phyloP scores from a whole-genome alignment of 2,797 vertebrate genomes.

The Sebastiscus albofasciatus region DNA sequence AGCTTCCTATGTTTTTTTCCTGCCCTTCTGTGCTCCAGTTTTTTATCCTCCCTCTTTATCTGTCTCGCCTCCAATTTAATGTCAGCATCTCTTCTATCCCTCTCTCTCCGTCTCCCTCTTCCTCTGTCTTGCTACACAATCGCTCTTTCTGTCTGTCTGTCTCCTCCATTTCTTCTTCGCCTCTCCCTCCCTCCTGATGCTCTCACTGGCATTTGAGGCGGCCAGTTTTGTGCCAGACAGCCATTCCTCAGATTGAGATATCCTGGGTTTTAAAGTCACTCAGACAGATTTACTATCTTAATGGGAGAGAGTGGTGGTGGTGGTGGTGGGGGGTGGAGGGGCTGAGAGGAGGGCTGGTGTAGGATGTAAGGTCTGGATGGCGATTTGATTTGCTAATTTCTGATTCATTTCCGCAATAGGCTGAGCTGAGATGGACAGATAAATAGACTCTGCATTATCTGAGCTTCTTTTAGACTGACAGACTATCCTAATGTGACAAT shows the following conservation, averaged over 20 bases:
- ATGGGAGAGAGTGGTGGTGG: constrained; percentile 47
- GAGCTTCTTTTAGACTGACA: constrained; percentile 45
- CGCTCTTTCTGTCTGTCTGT: constrained; percentile 37
- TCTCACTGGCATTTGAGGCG: constrained; percentile 64
- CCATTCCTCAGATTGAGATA: constrained; percentile 81
- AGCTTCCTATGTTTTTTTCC: constrained; percentile 32
- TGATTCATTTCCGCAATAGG: constrained; percentile 52
- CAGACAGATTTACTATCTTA: constrained; percentile 79
- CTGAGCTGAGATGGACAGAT: constrained; percentile 56
- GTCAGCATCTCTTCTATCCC: constrained; percentile 57
- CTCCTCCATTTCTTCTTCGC: constrained; percentile 36
- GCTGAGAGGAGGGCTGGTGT: neutral
- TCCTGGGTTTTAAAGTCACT: constrained; percentile 78
- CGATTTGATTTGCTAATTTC: constrained; percentile 68
- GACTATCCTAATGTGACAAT: constrained; percentile 52
- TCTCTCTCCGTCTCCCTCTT: constrained; percentile 21
- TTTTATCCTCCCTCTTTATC: constrained; percentile 49
- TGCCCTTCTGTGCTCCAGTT: constrained; percentile 45
- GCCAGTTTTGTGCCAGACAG: constrained; percentile 74
- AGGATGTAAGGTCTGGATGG: constrained; percentile 27
- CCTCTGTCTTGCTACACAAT: constrained; percentile 34
- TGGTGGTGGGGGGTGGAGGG: neutral
- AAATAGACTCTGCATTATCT: constrained; percentile 59
- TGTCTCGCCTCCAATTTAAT: constrained; percentile 61
- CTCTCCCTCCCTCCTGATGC: constrained; percentile 42